These are phyloP conservation scores for Chaetodon trifascialis DNA, from an alignment of 2,113 vertebrate species.

Conservation along the genomic window DNA sequence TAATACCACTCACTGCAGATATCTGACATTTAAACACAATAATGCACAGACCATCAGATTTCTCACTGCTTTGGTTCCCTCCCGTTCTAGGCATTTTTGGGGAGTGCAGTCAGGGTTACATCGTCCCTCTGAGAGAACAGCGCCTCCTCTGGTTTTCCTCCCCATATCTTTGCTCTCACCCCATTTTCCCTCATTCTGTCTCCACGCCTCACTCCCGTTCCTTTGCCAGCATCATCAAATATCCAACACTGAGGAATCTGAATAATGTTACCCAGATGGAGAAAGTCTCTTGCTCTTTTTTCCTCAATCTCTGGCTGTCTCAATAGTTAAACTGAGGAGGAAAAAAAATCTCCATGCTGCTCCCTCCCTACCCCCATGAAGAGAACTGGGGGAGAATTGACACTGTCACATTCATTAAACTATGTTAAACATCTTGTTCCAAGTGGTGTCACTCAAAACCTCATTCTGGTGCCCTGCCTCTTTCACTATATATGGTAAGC, in stretches of 20 bases:
- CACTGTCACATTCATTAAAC: not conserved
- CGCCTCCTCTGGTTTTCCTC: conserved; percentile 61
- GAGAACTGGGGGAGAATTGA: not conserved
- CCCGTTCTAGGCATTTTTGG: not conserved
- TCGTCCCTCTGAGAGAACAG: conserved; percentile 45
- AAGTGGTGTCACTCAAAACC: not conserved
- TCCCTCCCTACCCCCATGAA: not conserved
- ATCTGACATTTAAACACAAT: not conserved
- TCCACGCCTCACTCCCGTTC: conserved; percentile 31
- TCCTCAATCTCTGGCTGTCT: conserved; percentile 30
- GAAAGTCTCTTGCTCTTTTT: conserved; percentile 23
- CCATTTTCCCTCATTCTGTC: conserved; percentile 35
- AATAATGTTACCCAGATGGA: conserved; percentile 73
- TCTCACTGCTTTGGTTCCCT: conserved; percentile 16
- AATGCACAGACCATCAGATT: conserved; percentile 13
- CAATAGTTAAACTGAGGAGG: not conserved
- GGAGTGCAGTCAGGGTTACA: conserved; percentile 37
- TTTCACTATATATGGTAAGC: conserved; percentile 25
- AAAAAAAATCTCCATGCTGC: not conserved
- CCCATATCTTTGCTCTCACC: conserved; percentile 34
- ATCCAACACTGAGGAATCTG: conserved; percentile 71
- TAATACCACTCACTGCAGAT: conserved; percentile 12
- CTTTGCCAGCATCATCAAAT: conserved; percentile 65
- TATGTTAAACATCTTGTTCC: not conserved
- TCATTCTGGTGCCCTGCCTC: not conserved